Conservation (phyloP, 2,797 vertebrate genomes). For the Myoxocephalus aenaeus region DNA sequence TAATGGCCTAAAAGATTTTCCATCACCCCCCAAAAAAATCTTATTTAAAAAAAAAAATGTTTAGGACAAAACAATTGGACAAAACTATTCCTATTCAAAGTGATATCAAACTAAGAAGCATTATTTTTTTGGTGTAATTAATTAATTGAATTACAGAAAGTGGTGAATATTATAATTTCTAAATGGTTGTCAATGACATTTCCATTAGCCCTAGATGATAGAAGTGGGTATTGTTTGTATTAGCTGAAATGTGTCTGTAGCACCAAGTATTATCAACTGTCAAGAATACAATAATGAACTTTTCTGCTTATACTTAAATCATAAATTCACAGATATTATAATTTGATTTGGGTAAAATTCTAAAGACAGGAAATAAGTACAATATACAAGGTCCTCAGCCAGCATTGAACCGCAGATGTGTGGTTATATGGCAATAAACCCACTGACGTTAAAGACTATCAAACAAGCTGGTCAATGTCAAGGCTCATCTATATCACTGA, state of each 20-base stretch:
- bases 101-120: neutral
- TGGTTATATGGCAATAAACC: neutral
- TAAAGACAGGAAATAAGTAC: neutral
- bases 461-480: slow-evolving; percentile 7
- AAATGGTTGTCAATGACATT: neutral
- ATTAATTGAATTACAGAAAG: neutral
- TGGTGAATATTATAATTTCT: neutral
- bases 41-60: neutral
- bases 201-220: neutral
- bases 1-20: neutral
- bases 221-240: neutral
- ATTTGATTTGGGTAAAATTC: no score
- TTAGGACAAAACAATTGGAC: neutral
- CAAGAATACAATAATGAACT: neutral
- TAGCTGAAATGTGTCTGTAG: slow-evolving; percentile 4
- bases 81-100: neutral
- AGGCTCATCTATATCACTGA: neutral
- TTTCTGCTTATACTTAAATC: neutral
- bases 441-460: neutral
- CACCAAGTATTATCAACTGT: neutral
- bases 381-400: neutral
- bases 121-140: no score
- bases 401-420: neutral
- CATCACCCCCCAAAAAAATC: neutral
- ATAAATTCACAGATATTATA: neutral